Evolutionary conservation across 2,113 vertebrate genomes (phyloP).

Genomic region (Abramis brama): DNA sequence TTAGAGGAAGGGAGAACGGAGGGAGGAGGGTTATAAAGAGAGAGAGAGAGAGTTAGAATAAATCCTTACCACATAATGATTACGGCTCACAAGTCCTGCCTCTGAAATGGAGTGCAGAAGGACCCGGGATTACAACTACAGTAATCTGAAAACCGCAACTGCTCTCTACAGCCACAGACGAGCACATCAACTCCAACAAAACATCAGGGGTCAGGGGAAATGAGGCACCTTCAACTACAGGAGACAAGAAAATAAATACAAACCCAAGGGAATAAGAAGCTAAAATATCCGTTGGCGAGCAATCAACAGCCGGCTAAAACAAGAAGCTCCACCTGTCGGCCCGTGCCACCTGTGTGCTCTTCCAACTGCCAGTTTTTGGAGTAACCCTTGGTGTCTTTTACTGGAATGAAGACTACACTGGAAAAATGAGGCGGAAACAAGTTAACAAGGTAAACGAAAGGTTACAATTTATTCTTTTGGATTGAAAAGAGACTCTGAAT

Average conservation of each 20-base stretch:
- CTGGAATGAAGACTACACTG: neutral
- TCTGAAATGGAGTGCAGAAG: slow-evolving; percentile 72
- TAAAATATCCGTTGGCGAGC: slow-evolving; percentile 1
- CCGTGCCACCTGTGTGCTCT: slow-evolving; percentile 40
- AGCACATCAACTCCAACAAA: slow-evolving; percentile 7
- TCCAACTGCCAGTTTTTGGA: slow-evolving; percentile 29
- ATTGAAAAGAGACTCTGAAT: neutral
- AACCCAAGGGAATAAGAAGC: slow-evolving; percentile 6
- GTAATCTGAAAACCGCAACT: slow-evolving; percentile 45
- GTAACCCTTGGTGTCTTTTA: slow-evolving; percentile 10
- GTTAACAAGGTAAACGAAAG: slow-evolving; percentile 14
- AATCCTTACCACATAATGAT: slow-evolving; percentile 78
- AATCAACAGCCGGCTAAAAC: slow-evolving; percentile 24
- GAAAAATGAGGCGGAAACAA: neutral
- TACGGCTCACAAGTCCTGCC: slow-evolving; percentile 77
- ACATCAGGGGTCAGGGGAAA: slow-evolving; percentile 14
- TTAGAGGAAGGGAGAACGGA: slow-evolving; percentile 19
- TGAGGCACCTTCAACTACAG: neutral
- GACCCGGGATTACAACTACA: slow-evolving; percentile 71
- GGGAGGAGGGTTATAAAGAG: neutral
- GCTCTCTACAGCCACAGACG: slow-evolving; percentile 26
- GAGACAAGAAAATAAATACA: neutral
- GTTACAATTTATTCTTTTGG: neutral
- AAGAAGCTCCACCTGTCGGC: slow-evolving; percentile 35
- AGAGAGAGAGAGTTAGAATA: slow-evolving; percentile 49